Base-by-base conservation (phyloP, 2,797 vertebrate species). In the Macroramphosus scolopax region DNA sequence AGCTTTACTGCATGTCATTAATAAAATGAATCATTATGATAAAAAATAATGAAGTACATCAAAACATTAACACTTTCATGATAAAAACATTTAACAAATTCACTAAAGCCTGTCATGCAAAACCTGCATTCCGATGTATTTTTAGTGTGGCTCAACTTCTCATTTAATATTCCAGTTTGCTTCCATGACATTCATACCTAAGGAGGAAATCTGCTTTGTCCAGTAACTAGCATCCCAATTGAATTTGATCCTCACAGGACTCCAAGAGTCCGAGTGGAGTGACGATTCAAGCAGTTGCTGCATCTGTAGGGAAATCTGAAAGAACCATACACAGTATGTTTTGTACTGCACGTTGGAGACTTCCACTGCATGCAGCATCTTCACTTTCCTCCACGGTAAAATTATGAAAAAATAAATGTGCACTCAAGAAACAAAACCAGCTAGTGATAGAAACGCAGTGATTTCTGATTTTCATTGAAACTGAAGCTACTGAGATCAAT, bases 151-250 rank as follows among this genome's bases (percentile, higher is more conserved):
- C n/a, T n/a, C n/a, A n/a, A n/a, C n/a, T n/a, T n/a, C n/a, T n/a
- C n/a, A n/a, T n/a, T n/a, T 46, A 35, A 31, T 5, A 12, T 9
- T 22, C 15, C 14, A 22, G 14, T 8, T 28, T 26, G 5, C 11
- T 44, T 30, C 15, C 32, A 8, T 1, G 11, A 17, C 2, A 8
- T 15, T 58, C 15, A 34, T 85, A 98, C 96, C 96, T 62, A 99
- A 79, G 66, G 74, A 92, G 49, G 96, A 93, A 59, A 99, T 89
- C 59, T 97, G 93, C 75, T 97, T 95, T 9, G 92, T 95, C 96
- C 97, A 99, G 75, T 93, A 95, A 71, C 94, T 94, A 10, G 95
- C 93, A 63, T 99, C 97, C 97, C 97, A 99, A 60, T 93, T 91
- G 77, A 99, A 99, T 69, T 91, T 95, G 69, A 99, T 93, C 81